These are phyloP conservation scores for Arizona elegans DNA, from an alignment of 2,113 vertebrate species.

Conservation along the genomic window DNA sequence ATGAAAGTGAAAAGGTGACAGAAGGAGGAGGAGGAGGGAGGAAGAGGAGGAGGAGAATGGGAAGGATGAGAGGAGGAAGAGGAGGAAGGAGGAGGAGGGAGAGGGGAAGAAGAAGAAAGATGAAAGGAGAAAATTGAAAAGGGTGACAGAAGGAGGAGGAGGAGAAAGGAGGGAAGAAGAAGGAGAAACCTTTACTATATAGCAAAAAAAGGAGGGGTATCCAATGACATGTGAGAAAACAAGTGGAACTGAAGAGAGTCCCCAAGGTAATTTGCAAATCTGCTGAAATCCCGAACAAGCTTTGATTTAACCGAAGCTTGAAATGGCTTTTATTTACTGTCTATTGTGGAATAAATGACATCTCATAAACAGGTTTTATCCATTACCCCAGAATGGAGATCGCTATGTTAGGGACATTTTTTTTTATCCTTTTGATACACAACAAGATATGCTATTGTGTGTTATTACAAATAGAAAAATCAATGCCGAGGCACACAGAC, in stretches of 20 bases:
- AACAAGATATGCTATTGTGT: conserved; percentile 75
- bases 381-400: conserved; percentile 81
- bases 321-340: conserved; percentile 96
- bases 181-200: conserved; percentile 32
- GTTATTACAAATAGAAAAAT: conserved; percentile 87
- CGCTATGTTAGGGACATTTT: conserved; percentile 80
- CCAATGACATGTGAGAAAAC: conserved; percentile 69
- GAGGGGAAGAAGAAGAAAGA: too few relatives aligned
- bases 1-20: too few relatives aligned
- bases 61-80: too few relatives aligned
- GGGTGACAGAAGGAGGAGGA: too few relatives aligned
- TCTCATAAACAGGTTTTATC: conserved; percentile 88
- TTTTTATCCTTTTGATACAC: conserved; percentile 84
- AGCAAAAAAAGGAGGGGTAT: conserved; percentile 59
- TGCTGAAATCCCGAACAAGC: conserved; percentile 90
- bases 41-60: too few relatives aligned
- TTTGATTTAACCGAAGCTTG: conserved; percentile 93
- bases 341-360: conserved; percentile 88
- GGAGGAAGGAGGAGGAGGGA: too few relatives aligned
- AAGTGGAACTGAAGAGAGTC: conserved; percentile 76
- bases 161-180: too few relatives aligned
- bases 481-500: conserved; percentile 83
- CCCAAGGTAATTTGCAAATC: conserved; percentile 92
- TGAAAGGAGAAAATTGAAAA: too few relatives aligned
- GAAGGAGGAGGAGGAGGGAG: too few relatives aligned